These are phyloP conservation scores for Triplophysa yarkandensis DNA, from an alignment of 2,797 vertebrate genomes.

Conservation along the genomic window DNA sequence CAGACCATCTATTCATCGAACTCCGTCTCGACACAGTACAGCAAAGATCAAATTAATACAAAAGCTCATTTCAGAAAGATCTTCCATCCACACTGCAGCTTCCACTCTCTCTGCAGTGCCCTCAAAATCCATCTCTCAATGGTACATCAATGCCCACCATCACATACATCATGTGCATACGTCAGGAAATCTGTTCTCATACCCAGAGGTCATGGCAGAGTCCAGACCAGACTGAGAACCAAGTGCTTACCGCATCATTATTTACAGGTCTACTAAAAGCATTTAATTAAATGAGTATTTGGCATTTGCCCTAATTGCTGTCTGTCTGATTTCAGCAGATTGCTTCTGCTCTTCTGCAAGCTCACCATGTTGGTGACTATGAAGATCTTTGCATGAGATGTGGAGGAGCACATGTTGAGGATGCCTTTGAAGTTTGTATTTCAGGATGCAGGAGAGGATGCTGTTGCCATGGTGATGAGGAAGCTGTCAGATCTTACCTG, in stretches of 20 bases:
- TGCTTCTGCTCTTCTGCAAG: slow-evolving; percentile 15
- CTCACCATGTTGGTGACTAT: slow-evolving; percentile 15
- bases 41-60: slow-evolving; percentile 19
- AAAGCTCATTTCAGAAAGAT: slow-evolving; percentile 14
- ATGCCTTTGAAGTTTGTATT: not conserved
- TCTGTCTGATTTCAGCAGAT: slow-evolving; percentile 19
- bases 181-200: not conserved
- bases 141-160: slow-evolving; percentile 15
- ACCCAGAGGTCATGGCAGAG: slow-evolving; percentile 21
- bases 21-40: not conserved
- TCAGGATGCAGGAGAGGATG: not conserved
- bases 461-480: not conserved
- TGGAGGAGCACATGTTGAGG: not conserved
- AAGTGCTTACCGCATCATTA: slow-evolving; percentile 13
- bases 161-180: not conserved
- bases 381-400: too few relatives aligned
- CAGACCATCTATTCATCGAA: not conserved
- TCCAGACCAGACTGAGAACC: slow-evolving; percentile 27
- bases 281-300: slow-evolving; percentile 35
- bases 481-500: slow-evolving; percentile 45
- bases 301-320: slow-evolving; percentile 26
- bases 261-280: slow-evolving; percentile 37
- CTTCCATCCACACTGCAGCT: slow-evolving; percentile 22
- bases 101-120: slow-evolving; percentile 20
- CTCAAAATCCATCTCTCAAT: slow-evolving; percentile 30